Evolutionary conservation across 2,113 vertebrate species (phyloP).

Genomic region (Leucoraja erinaceus): DNA sequence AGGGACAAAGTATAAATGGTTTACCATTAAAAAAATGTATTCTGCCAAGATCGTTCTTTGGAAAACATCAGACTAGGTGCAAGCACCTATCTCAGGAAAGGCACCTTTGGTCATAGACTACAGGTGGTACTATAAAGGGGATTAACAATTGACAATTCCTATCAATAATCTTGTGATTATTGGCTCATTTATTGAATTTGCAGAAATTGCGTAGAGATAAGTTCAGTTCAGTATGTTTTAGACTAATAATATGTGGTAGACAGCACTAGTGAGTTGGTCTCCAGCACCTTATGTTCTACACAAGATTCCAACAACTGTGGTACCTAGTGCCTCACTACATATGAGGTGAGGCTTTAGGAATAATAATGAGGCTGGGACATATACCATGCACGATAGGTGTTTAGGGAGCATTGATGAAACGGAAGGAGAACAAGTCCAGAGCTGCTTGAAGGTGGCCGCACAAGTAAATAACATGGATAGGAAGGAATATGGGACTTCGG

Average conservation of each 20-base stretch:
- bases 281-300: too few species aligned
- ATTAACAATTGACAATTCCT: not conserved
- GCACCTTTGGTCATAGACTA: not conserved
- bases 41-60: not conserved
- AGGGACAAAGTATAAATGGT: not conserved
- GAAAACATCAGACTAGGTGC: not conserved
- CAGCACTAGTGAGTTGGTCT: too few species aligned
- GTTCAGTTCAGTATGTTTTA: not conserved
- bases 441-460: too few species aligned
- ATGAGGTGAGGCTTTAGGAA: too few species aligned
- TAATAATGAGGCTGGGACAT: too few species aligned
- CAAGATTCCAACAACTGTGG: too few species aligned
- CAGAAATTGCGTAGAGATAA: not conserved
- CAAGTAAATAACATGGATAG: too few species aligned
- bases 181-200: not conserved
- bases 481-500: too few species aligned
- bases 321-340: too few species aligned
- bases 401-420: too few species aligned
- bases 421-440: too few species aligned
- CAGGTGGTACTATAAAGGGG: not conserved
- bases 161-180: not conserved
- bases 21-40: not conserved
- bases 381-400: too few species aligned
- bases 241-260: not conserved
- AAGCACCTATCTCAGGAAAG: not conserved